These are phyloP conservation scores for Cydia amplana DNA, from an alignment of 1,140 invertebrate species.

Conservation along the genomic window DNA sequence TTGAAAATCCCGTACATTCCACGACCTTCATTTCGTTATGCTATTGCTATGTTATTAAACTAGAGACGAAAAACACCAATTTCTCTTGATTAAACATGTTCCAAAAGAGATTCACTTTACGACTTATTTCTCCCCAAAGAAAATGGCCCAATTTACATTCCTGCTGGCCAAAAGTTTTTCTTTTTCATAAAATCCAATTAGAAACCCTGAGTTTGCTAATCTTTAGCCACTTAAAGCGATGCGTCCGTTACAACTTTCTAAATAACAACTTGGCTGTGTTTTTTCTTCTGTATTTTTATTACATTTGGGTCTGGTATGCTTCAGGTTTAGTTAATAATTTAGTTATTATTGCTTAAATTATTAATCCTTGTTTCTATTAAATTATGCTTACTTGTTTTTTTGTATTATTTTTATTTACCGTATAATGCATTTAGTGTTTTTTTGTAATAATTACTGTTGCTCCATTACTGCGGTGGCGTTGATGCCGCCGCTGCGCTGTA, in stretches of 20 bases:
- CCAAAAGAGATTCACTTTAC: slow-evolving; percentile 2
- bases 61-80: not conserved
- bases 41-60: not conserved
- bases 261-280: slow-evolving; percentile 26
- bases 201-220: slow-evolving; percentile 12
- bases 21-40: too few species aligned
- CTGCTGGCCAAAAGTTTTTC: not conserved
- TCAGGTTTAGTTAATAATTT: too few species aligned
- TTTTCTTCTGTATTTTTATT: not conserved
- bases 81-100: not conserved
- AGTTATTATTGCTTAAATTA: too few species aligned
- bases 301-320: not conserved
- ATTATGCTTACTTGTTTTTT: too few species aligned
- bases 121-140: not conserved
- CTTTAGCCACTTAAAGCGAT: not conserved
- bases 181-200: slow-evolving; percentile 27
- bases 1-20: too few species aligned
- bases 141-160: slow-evolving; percentile 18
- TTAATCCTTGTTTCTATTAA: too few species aligned
- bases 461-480: too few species aligned
- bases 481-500: too few species aligned
- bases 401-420: too few species aligned
- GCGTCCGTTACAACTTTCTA: slow-evolving; percentile 28
- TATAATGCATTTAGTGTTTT: too few species aligned
- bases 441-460: too few species aligned